These are phyloP conservation scores for Mesoligia furuncula DNA, from an alignment of 2,888 invertebrate genomes.

Conservation along the genomic window DNA sequence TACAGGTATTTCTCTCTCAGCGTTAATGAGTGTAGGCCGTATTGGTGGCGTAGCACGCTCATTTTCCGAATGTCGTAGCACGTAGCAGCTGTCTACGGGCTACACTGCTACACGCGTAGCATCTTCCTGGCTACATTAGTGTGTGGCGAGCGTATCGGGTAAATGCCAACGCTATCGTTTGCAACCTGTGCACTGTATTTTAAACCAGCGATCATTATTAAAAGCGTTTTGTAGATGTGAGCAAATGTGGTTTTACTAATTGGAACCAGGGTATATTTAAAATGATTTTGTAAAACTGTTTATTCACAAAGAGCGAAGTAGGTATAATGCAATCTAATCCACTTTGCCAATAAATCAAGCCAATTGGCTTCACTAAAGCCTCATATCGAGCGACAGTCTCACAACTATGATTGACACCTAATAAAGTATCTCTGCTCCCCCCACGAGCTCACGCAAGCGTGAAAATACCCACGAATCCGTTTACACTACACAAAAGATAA, in stretches of 20 bases:
- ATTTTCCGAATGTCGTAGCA: slow-evolving; percentile 59
- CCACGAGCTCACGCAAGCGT: slow-evolving; percentile 45
- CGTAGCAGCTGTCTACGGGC: slow-evolving; percentile 64
- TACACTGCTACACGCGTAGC: slow-evolving; percentile 59
- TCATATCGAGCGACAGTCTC: slow-evolving; percentile 26
- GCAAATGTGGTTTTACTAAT: slow-evolving; percentile 21
- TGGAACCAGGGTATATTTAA: background rate
- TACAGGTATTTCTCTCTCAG: slow-evolving; percentile 2
- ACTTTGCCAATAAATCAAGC: slow-evolving; percentile 4
- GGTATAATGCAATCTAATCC: background rate
- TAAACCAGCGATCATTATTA: slow-evolving; percentile 35
- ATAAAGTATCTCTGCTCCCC: slow-evolving; percentile 52
- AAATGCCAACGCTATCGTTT: slow-evolving; percentile 49
- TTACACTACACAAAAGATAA: slow-evolving; percentile 51
- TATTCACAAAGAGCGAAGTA: background rate
- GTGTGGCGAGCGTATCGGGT: slow-evolving; percentile 44
- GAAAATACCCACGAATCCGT: slow-evolving; percentile 49
- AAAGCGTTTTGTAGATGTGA: background rate
- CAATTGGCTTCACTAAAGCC: slow-evolving; percentile 31
- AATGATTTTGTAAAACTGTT: background rate
- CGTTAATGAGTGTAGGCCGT: slow-evolving; percentile 27
- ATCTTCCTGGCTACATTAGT: slow-evolving; percentile 60
- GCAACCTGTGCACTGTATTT: slow-evolving; percentile 47
- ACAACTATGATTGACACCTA: slow-evolving; percentile 54
- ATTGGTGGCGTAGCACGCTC: slow-evolving; percentile 41